Conservation (phyloP, 2,888 invertebrate species). For the Polydrusus tereticollis region DNA sequence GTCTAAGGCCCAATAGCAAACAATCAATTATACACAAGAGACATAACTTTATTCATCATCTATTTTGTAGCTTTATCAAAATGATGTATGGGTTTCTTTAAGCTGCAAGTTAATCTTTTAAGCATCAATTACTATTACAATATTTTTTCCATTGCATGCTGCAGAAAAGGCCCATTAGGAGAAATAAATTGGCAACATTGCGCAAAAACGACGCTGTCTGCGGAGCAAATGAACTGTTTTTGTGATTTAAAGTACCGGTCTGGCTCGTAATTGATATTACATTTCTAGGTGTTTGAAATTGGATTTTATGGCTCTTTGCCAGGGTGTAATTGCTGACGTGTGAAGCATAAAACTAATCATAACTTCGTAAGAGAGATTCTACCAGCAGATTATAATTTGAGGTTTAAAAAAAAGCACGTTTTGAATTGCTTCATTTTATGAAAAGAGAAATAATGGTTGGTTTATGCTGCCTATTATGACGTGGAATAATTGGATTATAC, state of each 20-base stretch:
- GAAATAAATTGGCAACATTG: constrained; percentile 1
- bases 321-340: constrained; percentile 23
- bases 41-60: no score
- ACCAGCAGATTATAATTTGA: neutral
- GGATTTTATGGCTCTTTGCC: constrained; percentile 32
- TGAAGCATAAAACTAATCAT: constrained; percentile 16
- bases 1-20: no score
- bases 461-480: no score
- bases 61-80: no score
- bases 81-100: no score
- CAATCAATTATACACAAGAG: no score
- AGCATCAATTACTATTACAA: no score
- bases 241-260: constrained; percentile 21
- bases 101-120: no score
- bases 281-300: constrained; percentile 24
- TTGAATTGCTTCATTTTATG: neutral
- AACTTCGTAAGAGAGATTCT: neutral
- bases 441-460: no score
- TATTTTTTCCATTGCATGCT: no score
- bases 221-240: constrained; percentile 11
- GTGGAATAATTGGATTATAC: no score
- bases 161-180: no score
- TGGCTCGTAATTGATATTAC: constrained; percentile 18
- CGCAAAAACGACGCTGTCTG: neutral
- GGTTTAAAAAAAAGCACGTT: neutral